Conservation (phyloP, 2,888 invertebrate species). For the Lumbricus terrestris region DNA sequence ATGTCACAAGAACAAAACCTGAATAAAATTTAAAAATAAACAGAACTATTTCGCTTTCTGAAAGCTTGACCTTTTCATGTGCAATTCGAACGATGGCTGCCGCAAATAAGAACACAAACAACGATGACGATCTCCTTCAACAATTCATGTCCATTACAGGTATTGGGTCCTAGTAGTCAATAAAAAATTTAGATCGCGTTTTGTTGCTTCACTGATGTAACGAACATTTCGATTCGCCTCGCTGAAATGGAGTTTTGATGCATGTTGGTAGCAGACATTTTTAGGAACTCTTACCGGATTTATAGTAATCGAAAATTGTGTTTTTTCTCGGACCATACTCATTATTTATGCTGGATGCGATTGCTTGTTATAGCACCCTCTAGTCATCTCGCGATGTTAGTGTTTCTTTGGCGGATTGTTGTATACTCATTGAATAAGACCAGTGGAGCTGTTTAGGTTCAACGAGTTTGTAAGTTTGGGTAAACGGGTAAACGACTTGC, state of each 20-base stretch:
- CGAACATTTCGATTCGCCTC: no score
- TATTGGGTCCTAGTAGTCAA: not conserved
- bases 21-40: not conserved
- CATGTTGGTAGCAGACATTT: no score
- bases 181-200: not conserved
- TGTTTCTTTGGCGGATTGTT: no score
- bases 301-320: not conserved
- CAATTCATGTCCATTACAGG: constrained; percentile 10
- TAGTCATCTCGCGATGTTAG: no score
- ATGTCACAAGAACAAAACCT: not conserved
- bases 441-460: no score
- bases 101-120: not conserved
- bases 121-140: not conserved
- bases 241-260: no score
- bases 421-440: no score
- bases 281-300: no score
- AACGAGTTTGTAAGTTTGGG: no score
- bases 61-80: not conserved
- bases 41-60: not conserved
- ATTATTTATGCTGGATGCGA: not conserved
- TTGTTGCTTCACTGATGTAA: not conserved
- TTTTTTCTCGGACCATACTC: not conserved
- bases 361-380: not conserved
- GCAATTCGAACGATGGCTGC: not conserved
- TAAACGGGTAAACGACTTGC: no score